Percentiles rank a stretch among this genome's conserved stretches.
These are phyloP conservation scores for Enoplolaimus lenunculus DNA, from an alignment of 2,888 invertebrate genomes.

Conservation along the genomic window DNA sequence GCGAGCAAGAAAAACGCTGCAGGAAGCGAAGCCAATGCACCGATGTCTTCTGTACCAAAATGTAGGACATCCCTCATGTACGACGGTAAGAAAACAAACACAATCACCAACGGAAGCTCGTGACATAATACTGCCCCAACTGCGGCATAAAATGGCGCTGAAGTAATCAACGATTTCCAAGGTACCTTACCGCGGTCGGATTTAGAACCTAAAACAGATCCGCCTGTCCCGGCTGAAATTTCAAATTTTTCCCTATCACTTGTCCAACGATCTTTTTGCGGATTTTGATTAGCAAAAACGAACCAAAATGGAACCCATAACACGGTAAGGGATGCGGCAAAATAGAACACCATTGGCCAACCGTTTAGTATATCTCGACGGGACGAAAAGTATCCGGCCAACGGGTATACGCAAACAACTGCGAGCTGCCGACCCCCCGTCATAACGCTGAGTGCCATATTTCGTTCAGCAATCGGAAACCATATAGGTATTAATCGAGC, in stretches of 20 bases:
- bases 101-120: slow-evolving; percentile 19
- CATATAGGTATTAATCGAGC: slow-evolving; percentile 9
- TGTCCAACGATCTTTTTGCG: background rate
- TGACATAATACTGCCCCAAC: slow-evolving; percentile 18
- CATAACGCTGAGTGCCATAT: background rate
- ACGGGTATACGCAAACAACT: slow-evolving; percentile 10
- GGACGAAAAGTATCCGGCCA: slow-evolving; percentile 12
- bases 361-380: background rate
- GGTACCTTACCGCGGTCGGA: slow-evolving; percentile 12
- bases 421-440: slow-evolving; percentile 21
- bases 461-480: slow-evolving; percentile 11
- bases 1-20: slow-evolving; percentile 10
- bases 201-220: background rate
- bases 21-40: slow-evolving; percentile 11
- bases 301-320: slow-evolving; percentile 11
- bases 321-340: background rate
- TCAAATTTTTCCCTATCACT: background rate
- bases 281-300: slow-evolving; percentile 10
- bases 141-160: slow-evolving; percentile 9
- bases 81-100: slow-evolving; percentile 19
- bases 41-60: slow-evolving; percentile 5
- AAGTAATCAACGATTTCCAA: background rate
- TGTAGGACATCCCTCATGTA: slow-evolving; percentile 20
- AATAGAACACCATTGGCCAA: slow-evolving; percentile 20
- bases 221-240: background rate